A percentile compares a stretch with the other conserved stretches of the same genome.
phyloP scores from a whole-genome alignment of 2,113 vertebrate genomes.

The Strix aluco region DNA sequence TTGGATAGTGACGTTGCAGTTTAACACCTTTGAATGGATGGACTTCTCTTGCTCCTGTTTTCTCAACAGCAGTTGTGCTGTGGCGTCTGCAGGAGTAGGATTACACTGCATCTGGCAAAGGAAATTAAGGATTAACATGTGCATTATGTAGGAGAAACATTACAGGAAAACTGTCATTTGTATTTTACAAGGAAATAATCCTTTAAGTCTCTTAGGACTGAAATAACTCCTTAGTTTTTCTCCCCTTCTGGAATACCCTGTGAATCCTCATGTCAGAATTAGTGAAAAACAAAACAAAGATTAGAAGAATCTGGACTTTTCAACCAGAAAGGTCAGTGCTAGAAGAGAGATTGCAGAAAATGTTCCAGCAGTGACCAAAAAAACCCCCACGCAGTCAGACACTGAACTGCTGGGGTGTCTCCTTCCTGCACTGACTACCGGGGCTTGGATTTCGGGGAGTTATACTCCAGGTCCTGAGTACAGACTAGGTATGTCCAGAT shows the following conservation, averaged over 20 bases:
- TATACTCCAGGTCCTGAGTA: neutral
- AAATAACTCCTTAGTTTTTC: constrained; percentile 13
- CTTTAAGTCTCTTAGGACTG: constrained; percentile 63
- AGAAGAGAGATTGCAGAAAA: neutral
- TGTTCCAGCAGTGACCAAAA: neutral
- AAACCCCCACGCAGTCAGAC: accelerated
- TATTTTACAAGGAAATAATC: constrained; percentile 68
- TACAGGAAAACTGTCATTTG: constrained; percentile 55
- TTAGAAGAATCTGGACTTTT: neutral
- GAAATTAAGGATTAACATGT: constrained; percentile 63
- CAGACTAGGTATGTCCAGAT: neutral
- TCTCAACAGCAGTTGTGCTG: neutral
- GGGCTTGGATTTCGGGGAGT: neutral
- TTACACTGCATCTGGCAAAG: constrained; percentile 55
- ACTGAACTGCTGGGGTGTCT: neutral
- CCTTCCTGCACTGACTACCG: accelerated
- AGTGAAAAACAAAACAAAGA: neutral
- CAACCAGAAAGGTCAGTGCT: neutral
- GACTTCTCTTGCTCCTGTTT: neutral
- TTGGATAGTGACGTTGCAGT: neutral
- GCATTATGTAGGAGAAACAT: constrained; percentile 40
- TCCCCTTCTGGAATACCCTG: neutral
- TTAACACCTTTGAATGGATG: neutral
- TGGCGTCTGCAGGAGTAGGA: constrained; percentile 46
- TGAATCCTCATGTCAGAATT: constrained; percentile 8